Evolutionary conservation across 2,113 vertebrate genomes (phyloP), one percentile per base, ranked within the genome.

Genomic region (Ptilorrhoa leucosticta): DNA sequence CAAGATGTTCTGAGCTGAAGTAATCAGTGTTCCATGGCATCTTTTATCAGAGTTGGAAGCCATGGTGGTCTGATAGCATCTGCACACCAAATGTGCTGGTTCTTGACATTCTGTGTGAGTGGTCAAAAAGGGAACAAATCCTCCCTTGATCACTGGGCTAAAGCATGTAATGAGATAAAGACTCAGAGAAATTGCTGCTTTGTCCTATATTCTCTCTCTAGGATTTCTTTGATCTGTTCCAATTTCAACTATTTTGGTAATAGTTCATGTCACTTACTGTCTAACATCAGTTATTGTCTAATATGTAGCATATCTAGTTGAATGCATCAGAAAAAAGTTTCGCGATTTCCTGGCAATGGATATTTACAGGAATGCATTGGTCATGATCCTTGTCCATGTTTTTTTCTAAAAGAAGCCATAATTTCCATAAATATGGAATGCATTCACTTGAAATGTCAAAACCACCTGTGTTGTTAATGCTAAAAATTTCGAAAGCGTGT

Each of bases 81-180:
- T 95, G 90, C 65, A 82, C 61, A 69, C 83, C 93, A 95, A 89
- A 91, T 93, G 84, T 94, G 73, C 72, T 95, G 37, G 48, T 87
- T 89, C 77, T 87, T 93, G 75, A 42, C 56, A 50, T 93, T 93
- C 64, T 91, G 7, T 2, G 0, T 75, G 80, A 92, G 60, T 75
- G 77, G 76, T 87, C 91, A 91, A 28, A 95, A 88, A 54, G 39
- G 40, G 68, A 95, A 81, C 72, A 89, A 87, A 86, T 84, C 56
- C 60, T 92, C 24, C 47, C 86, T 92, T 93, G 77, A 94, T 93
- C 88, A 23, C 69, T 72, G 48, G 61, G 24, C 48, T 92, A 45
- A 92, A 94, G 70, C 5, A 0, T 72, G 63, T 78, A 71, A 77
- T 71, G 79, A 94, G 57, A 65, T 79, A 68, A 82, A 79, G 64